Evolutionary conservation across 1,140 invertebrate genomes (phyloP).

Genomic region (Oryzaephilus surinamensis): DNA sequence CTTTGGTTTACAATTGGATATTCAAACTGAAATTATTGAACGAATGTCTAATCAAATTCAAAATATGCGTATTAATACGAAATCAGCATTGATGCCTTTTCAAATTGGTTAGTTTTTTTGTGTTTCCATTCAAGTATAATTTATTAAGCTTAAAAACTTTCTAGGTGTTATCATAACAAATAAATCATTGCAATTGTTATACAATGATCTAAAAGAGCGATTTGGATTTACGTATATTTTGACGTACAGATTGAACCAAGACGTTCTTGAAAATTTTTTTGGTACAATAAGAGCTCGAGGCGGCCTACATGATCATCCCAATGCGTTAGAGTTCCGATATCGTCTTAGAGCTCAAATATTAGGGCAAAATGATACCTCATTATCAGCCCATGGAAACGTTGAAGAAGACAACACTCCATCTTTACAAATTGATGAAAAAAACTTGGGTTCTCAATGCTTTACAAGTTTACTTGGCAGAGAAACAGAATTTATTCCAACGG

Average conservation of each 20-base stretch:
- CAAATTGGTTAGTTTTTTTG: no score
- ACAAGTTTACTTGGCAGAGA: no score
- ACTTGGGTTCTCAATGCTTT: no score
- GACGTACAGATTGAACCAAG: no score
- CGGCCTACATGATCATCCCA: conserved; percentile 17
- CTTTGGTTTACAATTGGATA: background rate
- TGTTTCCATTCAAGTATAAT: no score
- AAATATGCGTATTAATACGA: background rate
- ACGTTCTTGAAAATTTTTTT: conserved; percentile 27
- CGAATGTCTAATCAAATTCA: background rate
- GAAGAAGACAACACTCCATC: conserved; percentile 6
- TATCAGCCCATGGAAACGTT: conserved; percentile 10
- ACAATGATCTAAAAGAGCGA: background rate
- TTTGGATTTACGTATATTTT: background rate
- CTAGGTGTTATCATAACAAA: conserved; percentile 1
- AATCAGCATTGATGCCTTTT: conserved; percentile 1
- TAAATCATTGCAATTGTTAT: background rate
- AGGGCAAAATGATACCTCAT: conserved; percentile 15
- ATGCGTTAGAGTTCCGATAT: conserved; percentile 18
- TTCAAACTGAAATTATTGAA: conserved; percentile 1
- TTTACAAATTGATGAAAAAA: no score
- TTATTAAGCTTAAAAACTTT: no score
- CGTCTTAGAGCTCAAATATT: conserved; percentile 16
- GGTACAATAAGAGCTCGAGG: conserved; percentile 21
- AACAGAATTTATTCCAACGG: no score